A percentile compares a stretch with the other conserved stretches of the same genome.
These are phyloP conservation scores for Cetonia aurata DNA, from an alignment of 2,888 invertebrate genomes.

Conservation along the genomic window DNA sequence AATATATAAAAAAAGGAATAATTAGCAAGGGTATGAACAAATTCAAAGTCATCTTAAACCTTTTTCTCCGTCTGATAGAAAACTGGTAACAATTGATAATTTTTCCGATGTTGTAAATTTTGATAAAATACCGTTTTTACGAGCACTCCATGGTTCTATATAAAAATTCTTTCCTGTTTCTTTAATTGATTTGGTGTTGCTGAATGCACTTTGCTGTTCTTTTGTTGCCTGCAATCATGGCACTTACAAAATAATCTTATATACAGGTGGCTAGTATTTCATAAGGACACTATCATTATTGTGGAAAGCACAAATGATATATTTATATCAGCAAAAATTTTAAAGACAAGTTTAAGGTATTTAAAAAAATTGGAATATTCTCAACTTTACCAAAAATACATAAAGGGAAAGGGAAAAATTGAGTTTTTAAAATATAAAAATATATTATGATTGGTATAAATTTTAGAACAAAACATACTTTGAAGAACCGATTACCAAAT, in stretches of 20 bases:
- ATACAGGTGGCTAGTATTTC: no score
- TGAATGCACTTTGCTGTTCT: constrained; percentile 34
- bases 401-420: no score
- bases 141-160: constrained; percentile 83
- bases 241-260: background rate
- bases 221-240: constrained; percentile 33
- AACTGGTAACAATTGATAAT: constrained; percentile 90
- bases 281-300: no score
- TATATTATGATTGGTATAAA: no score
- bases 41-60: constrained; percentile 66
- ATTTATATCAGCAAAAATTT: no score
- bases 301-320: no score
- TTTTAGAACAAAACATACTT: no score
- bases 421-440: no score
- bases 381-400: no score
- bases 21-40: constrained; percentile 19
- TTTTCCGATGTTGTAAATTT: constrained; percentile 96
- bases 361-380: no score
- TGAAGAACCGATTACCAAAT: no score
- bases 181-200: background rate
- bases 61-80: constrained; percentile 85
- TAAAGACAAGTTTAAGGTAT: no score
- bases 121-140: constrained; percentile 82
- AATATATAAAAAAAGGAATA: constrained; percentile 9
- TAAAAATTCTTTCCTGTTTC: constrained; percentile 44